phyloP scores from a whole-genome alignment of 2,113 vertebrate genomes.

The Ptychochromis oligacanthus region DNA sequence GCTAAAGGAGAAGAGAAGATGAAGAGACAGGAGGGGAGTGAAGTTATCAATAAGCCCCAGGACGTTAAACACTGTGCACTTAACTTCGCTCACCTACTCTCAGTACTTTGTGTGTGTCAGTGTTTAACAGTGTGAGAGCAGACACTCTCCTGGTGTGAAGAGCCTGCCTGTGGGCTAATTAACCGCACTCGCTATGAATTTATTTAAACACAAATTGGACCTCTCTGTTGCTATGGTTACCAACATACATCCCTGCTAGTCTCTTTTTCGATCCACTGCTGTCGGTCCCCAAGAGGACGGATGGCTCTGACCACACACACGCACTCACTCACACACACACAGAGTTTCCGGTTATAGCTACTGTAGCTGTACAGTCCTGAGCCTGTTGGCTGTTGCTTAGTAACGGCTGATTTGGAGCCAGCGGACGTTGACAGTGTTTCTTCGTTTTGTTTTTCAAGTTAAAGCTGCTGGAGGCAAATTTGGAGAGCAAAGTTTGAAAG shows the following conservation, averaged over 20 bases:
- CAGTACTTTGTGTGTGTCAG: neutral
- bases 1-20: neutral
- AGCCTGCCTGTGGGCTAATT: neutral
- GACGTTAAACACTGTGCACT: neutral
- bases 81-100: neutral
- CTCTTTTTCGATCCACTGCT: neutral
- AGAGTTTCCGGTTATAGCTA: slow-evolving; percentile 32
- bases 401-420: slow-evolving; percentile 39
- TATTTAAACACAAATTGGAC: neutral
- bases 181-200: slow-evolving; percentile 6
- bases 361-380: slow-evolving; percentile 11
- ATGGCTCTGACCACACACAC: neutral
- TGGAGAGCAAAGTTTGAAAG: neutral
- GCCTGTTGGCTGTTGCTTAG: slow-evolving; percentile 47
- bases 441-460: slow-evolving; percentile 7
- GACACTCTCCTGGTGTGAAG: neutral
- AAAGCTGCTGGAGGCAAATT: slow-evolving; percentile 12
- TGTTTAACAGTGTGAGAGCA: neutral
- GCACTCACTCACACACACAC: neutral
- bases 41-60: neutral
- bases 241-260: neutral
- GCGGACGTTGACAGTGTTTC: neutral
- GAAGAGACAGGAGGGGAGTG: neutral
- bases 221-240: slow-evolving; percentile 43
- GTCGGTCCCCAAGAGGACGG: neutral